Evolutionary conservation across 2,797 vertebrate species (phyloP).

Genomic region (Sebastes oblongus): DNA sequence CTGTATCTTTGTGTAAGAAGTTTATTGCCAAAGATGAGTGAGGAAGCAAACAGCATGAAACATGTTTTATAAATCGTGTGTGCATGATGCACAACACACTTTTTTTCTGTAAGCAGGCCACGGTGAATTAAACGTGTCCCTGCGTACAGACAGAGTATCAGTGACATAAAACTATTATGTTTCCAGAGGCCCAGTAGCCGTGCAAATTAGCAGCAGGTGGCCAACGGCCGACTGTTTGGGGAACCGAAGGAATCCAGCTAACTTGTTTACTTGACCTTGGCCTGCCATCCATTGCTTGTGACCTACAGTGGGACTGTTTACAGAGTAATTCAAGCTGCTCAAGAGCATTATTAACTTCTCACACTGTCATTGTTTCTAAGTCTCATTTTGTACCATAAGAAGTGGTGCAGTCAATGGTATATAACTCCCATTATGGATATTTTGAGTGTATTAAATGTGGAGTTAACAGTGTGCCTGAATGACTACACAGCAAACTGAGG

Average conservation of each 20-base stretch:
- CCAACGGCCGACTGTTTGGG: constrained; percentile 35
- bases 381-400: neutral
- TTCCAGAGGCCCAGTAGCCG: constrained; percentile 15
- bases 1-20: neutral
- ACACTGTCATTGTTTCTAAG: constrained; percentile 9
- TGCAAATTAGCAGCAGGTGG: constrained; percentile 53
- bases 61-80: neutral
- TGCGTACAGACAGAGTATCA: neutral
- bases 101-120: neutral
- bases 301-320: constrained; percentile 47
- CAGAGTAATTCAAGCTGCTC: constrained; percentile 38
- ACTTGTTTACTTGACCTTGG: constrained; percentile 59
- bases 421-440: neutral
- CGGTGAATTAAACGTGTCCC: neutral
- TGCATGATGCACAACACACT: neutral
- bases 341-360: constrained; percentile 21
- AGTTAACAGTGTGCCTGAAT: neutral
- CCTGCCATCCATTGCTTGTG: constrained; percentile 31
- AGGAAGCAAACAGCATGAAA: neutral
- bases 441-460: neutral
- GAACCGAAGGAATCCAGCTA: constrained; percentile 35
- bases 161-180: constrained; percentile 8
- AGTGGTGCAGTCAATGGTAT: neutral
- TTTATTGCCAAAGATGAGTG: neutral
- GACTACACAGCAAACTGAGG: neutral